Evolutionary conservation across 1,140 invertebrate species (phyloP).

Genomic region (Parapsyche elsis): DNA sequence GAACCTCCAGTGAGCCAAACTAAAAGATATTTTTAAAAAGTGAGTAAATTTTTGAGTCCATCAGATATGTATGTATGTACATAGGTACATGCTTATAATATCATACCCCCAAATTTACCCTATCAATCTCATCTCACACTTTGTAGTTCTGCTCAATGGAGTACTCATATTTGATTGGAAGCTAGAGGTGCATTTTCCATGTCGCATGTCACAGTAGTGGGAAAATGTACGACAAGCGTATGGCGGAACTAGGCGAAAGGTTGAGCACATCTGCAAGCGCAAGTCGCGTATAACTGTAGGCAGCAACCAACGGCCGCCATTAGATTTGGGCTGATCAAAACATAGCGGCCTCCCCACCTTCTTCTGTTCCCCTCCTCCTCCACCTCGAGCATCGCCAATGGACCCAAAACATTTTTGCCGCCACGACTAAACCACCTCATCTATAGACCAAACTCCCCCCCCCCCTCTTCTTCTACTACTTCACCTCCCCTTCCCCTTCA

Average conservation of each 20-base stretch:
- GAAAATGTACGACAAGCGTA: too few species aligned
- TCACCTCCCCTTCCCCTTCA: background rate
- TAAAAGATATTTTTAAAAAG: background rate
- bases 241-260: background rate
- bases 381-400: background rate
- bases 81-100: too few species aligned
- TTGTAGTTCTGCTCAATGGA: too few species aligned
- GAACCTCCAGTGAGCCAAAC: background rate
- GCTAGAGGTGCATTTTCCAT: too few species aligned
- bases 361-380: background rate
- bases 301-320: constrained; percentile 33
- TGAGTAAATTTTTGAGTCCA: too few species aligned
- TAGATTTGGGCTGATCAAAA: constrained; percentile 49
- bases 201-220: too few species aligned
- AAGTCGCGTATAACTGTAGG: constrained; percentile 26
- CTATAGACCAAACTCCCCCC: background rate
- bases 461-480: background rate
- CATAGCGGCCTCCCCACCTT: constrained; percentile 38
- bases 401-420: constrained; percentile 16
- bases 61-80: too few species aligned
- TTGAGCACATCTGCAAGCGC: background rate
- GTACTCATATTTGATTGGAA: too few species aligned
- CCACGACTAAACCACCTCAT: background rate
- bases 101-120: too few species aligned
- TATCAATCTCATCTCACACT: too few species aligned